Evolutionary conservation across 2,113 vertebrate genomes (phyloP).

Genomic region (Callipepla californica): DNA sequence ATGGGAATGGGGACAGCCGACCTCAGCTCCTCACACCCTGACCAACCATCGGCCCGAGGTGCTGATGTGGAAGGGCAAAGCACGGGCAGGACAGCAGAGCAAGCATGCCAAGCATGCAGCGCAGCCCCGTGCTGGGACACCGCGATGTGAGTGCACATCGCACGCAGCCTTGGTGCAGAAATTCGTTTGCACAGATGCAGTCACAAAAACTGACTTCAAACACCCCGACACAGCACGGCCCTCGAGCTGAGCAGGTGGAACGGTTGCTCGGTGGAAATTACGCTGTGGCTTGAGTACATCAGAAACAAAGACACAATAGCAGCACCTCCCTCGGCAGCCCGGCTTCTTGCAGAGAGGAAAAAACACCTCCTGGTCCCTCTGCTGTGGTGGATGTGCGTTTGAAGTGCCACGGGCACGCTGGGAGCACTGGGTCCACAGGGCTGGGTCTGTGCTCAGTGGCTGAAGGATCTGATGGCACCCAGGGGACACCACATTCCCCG

Average conservation of each 20-base stretch:
- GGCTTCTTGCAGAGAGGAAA: not conserved
- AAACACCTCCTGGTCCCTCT: not conserved
- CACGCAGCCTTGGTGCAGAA: not conserved
- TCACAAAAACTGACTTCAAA: constrained; percentile 9
- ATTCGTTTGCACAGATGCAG: constrained; percentile 51
- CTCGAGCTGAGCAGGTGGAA: not conserved
- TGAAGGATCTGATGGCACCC: not conserved
- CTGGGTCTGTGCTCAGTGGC: not conserved
- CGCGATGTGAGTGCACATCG: rapidly evolving
- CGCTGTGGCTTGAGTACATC: constrained; percentile 3
- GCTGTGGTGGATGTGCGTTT: not conserved
- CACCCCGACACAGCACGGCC: rapidly evolving
- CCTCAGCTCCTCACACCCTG: rapidly evolving
- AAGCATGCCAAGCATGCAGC: rapidly evolving
- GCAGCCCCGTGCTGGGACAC: rapidly evolving
- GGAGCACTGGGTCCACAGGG: rapidly evolving
- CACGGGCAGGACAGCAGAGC: rapidly evolving
- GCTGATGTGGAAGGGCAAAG: rapidly evolving
- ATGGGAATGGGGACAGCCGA: rapidly evolving
- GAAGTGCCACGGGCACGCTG: not conserved
- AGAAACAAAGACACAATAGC: constrained; percentile 1
- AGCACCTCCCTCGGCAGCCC: constrained; percentile 8
- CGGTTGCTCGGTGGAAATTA: constrained; percentile 38
- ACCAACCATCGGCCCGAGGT: rapidly evolving
- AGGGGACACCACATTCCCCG: not conserved